These are phyloP conservation scores for Rhopilema esculentum DNA, from an alignment of 30 jellyfish, hydroid and myxozoan species.

Conservation along the genomic window DNA sequence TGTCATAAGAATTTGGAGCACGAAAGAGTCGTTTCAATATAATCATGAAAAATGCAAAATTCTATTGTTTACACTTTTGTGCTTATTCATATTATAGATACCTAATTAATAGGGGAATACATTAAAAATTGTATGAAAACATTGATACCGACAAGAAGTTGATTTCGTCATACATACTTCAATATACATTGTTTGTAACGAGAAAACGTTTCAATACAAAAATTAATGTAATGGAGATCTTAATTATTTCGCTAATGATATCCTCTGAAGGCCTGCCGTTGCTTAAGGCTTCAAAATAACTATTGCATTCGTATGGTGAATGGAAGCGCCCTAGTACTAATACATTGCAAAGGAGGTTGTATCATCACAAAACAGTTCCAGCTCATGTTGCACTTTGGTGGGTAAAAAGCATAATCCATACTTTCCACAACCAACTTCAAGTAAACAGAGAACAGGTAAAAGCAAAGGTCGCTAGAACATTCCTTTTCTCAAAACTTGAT, in stretches of 20 bases:
- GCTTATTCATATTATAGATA: neutral
- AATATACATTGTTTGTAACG: neutral
- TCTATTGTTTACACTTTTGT: neutral
- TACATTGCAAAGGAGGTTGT: neutral
- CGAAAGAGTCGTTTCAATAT: neutral
- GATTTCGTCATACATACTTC: neutral
- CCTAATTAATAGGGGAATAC: neutral
- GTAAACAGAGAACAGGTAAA: too few relatives aligned
- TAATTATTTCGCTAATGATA: neutral
- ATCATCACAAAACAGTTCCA: neutral
- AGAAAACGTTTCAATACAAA: neutral
- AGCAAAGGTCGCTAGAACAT: too few relatives aligned
- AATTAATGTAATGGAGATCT: neutral
- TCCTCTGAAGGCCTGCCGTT: neutral
- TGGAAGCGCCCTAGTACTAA: neutral
- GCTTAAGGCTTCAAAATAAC: neutral
- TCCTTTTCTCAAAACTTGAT: too few relatives aligned
- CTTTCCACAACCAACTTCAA: too few relatives aligned
- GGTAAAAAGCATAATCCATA: too few relatives aligned
- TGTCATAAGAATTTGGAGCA: neutral
- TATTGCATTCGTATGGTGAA: neutral
- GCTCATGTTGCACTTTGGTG: neutral
- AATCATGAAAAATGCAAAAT: neutral
- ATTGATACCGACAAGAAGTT: neutral
- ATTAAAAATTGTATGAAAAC: too few relatives aligned